phyloP scores from a whole-genome alignment of 2,888 invertebrate genomes.

The Amaurobius ferox region DNA sequence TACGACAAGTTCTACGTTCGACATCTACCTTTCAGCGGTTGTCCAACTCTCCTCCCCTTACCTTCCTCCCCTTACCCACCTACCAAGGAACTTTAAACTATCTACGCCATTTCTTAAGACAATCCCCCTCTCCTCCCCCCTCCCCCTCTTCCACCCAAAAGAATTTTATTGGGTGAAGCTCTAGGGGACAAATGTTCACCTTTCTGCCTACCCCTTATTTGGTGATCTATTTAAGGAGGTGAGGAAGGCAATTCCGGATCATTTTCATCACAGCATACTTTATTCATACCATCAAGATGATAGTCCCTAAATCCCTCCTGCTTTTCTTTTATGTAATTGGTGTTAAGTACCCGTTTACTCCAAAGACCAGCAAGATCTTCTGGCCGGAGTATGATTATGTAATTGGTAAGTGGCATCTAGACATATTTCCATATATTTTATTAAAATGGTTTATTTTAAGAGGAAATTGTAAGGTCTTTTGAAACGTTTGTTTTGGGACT shows the following conservation, averaged over 20 bases:
- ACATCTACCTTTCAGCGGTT: too few species aligned
- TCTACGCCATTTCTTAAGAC: background rate
- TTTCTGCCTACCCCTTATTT: background rate
- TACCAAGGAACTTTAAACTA: background rate
- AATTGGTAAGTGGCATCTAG: constrained; percentile 37
- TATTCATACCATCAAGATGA: background rate
- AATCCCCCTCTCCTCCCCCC: background rate
- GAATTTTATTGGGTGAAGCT: background rate
- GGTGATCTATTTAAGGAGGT: background rate
- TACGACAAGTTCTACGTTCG: too few species aligned
- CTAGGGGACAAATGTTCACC: background rate
- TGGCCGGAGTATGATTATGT: constrained; percentile 41
- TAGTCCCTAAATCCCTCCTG: background rate
- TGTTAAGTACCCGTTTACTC: background rate
- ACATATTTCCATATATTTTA: background rate
- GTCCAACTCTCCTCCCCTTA: too few species aligned
- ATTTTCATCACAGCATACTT: too few species aligned
- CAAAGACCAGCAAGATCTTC: background rate
- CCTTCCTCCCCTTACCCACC: background rate
- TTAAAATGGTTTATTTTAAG: too few species aligned
- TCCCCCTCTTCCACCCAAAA: background rate
- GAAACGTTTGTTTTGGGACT: too few species aligned
- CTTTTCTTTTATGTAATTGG: background rate
- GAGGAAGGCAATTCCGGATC: too few species aligned
- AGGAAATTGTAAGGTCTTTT: too few species aligned